These are phyloP conservation scores for Thecophora atra DNA, from an alignment of 2,888 invertebrate species.

Conservation along the genomic window DNA sequence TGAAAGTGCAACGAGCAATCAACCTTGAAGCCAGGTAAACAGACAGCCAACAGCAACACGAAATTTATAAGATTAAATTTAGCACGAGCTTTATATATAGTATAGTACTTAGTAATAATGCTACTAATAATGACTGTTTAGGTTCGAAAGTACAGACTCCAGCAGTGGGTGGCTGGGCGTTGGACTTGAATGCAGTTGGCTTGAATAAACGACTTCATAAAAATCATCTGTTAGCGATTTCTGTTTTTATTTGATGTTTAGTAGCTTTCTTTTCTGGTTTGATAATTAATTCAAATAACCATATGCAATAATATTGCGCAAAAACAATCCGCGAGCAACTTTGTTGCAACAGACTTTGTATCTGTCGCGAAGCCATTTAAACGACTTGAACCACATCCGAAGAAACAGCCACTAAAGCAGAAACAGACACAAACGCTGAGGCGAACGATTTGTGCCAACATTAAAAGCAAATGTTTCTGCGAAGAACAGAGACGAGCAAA, in stretches of 20 bases:
- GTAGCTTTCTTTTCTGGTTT: too few species aligned
- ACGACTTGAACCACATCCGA: not conserved
- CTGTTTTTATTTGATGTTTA: too few species aligned
- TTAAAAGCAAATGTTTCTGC: not conserved
- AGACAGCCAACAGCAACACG: not conserved
- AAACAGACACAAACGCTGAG: conserved; percentile 4
- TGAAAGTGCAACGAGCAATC: conserved; percentile 18
- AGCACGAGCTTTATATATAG: not conserved
- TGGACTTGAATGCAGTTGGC: too few species aligned
- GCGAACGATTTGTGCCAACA: not conserved
- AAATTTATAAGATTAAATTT: not conserved
- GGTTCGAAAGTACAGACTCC: too few species aligned
- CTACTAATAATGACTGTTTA: too few species aligned
- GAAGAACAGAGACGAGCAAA: too few species aligned
- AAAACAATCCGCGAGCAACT: not conserved
- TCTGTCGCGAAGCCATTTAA: conserved; percentile 27
- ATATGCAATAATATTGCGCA: not conserved
- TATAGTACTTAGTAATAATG: too few species aligned
- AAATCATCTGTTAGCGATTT: too few species aligned
- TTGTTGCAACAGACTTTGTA: conserved; percentile 25
- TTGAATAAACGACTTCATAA: too few species aligned
- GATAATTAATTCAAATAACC: too few species aligned
- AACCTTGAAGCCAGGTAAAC: conserved; percentile 15
- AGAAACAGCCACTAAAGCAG: not conserved
- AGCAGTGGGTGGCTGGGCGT: too few species aligned